Conservation (phyloP, 1,140 invertebrate genomes). For the Metaphire vulgaris region DNA sequence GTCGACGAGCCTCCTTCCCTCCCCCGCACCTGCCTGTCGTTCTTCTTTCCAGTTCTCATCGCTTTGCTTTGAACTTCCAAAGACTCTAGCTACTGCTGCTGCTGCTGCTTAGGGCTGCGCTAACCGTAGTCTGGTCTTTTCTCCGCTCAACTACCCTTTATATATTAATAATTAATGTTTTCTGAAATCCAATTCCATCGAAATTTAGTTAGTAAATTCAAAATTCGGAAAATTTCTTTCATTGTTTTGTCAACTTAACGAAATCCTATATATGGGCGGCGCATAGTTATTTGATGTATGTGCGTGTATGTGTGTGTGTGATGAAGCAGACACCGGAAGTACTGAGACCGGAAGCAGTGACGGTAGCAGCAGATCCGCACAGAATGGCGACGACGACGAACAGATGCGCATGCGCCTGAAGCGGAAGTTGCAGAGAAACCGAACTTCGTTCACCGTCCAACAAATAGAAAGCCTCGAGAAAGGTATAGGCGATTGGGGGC, state of each 20-base stretch:
- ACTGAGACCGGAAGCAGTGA: conserved; percentile 5
- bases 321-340: background rate
- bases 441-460: conserved; percentile 98
- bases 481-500: no score
- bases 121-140: no score
- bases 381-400: conserved; percentile 37
- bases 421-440: conserved; percentile 92
- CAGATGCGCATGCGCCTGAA: conserved; percentile 59
- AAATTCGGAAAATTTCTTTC: no score
- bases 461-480: conserved; percentile 99
- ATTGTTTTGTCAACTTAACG: no score
- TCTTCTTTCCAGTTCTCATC: background rate
- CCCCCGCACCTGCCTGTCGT: background rate
- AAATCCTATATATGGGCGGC: no score
- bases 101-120: no score
- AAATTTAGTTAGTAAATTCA: background rate
- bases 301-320: background rate
- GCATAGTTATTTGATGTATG: background rate
- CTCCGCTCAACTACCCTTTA: no score
- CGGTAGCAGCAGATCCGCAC: background rate
- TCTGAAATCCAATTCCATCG: background rate
- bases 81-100: no score
- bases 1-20: background rate
- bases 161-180: background rate
- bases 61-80: background rate